These are phyloP conservation scores for Drymodes brunneopygia DNA, from an alignment of 2,113 vertebrate genomes.

Conservation along the genomic window DNA sequence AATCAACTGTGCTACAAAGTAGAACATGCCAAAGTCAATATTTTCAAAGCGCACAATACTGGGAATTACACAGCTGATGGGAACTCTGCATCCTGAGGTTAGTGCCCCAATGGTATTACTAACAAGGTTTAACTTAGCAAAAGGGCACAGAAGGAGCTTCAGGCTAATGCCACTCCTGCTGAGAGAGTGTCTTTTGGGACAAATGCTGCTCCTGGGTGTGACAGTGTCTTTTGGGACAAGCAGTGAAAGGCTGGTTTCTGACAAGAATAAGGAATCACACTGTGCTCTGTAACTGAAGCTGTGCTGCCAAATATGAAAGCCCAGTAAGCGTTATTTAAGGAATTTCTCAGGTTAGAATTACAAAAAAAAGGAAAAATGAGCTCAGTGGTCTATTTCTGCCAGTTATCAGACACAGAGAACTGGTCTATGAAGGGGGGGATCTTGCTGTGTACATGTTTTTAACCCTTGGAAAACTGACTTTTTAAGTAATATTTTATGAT, in stretches of 20 bases:
- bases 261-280: background rate
- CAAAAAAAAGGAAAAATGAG: background rate
- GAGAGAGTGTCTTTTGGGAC: background rate
- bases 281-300: background rate
- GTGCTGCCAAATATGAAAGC: background rate
- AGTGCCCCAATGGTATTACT: background rate
- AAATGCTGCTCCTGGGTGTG: background rate
- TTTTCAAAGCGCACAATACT: conserved; percentile 37
- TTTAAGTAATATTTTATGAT: background rate
- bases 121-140: background rate
- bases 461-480: background rate
- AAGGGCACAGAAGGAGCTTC: background rate
- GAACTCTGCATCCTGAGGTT: conserved; percentile 35
- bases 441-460: background rate
- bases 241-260: background rate
- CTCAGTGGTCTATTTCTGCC: background rate
- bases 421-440: background rate
- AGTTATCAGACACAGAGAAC: background rate
- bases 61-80: conserved; percentile 26
- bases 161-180: background rate
- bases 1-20: background rate
- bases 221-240: background rate
- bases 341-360: background rate
- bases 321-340: background rate
- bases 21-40: conserved; percentile 37